These are phyloP conservation scores for Cerceris ruficornis DNA, from an alignment of 2,888 invertebrate genomes.

Conservation along the genomic window DNA sequence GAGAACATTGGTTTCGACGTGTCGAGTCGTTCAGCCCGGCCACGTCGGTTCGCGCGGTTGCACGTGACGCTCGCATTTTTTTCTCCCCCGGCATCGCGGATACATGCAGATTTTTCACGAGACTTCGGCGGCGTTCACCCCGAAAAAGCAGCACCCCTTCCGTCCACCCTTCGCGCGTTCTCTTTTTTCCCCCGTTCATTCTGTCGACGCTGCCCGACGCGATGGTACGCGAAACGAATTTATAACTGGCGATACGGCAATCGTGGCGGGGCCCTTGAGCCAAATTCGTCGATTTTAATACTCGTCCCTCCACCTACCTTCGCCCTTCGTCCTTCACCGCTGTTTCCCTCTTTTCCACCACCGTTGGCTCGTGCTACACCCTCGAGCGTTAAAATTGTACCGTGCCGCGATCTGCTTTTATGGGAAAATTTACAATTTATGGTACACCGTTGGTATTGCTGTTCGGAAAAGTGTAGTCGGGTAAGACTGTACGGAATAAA, in stretches of 20 bases:
- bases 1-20: constrained; percentile 51
- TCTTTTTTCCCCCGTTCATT: constrained; percentile 68
- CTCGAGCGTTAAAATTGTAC: constrained; percentile 21
- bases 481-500: constrained; percentile 16
- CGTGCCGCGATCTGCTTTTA: constrained; percentile 21
- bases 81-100: constrained; percentile 46
- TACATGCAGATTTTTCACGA: constrained; percentile 78
- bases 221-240: constrained; percentile 78
- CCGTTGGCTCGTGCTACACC: constrained; percentile 7
- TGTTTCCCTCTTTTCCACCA: constrained; percentile 20
- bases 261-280: constrained; percentile 44
- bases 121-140: constrained; percentile 45
- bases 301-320: constrained; percentile 31
- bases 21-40: constrained; percentile 35
- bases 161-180: not conserved
- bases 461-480: not conserved
- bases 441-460: constrained; percentile 9
- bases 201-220: constrained; percentile 71
- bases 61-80: constrained; percentile 58
- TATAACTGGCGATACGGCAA: constrained; percentile 64
- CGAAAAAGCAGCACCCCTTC: constrained; percentile 16
- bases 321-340: not conserved
- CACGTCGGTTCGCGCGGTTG: constrained; percentile 41
- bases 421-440: constrained; percentile 36
- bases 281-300: constrained; percentile 56